These are phyloP conservation scores for Leucophenga varia DNA, from an alignment of 1,140 invertebrate species.

Conservation along the genomic window DNA sequence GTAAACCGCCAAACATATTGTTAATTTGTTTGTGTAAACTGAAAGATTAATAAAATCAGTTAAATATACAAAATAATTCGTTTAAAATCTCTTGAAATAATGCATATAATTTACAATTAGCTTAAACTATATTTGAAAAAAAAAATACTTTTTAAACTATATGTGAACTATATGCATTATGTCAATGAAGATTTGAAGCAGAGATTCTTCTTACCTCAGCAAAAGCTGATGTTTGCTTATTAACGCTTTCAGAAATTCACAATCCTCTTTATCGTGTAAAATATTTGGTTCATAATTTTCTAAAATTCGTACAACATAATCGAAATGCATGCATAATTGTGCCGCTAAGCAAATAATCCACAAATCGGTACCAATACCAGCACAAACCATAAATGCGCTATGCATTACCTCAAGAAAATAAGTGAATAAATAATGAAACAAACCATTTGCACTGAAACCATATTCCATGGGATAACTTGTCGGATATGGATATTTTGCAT, in stretches of 20 bases:
- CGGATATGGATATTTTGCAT: slow-evolving; percentile 10
- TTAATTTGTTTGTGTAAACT: slow-evolving; percentile 28
- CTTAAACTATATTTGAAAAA: too few relatives aligned
- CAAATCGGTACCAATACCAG: slow-evolving; percentile 23
- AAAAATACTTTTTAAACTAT: neutral
- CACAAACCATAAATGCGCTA: slow-evolving; percentile 20
- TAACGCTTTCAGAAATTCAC: slow-evolving; percentile 11
- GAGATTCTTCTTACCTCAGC: slow-evolving; percentile 14
- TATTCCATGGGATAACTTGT: slow-evolving; percentile 18
- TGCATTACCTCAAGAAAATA: slow-evolving; percentile 13
- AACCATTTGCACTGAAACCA: neutral
- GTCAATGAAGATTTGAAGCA: too few relatives aligned
- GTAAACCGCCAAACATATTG: slow-evolving; percentile 21
- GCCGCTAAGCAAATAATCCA: slow-evolving; percentile 30
- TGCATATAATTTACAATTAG: too few relatives aligned
- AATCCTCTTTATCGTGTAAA: slow-evolving; percentile 4
- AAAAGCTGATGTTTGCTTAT: slow-evolving; percentile 22
- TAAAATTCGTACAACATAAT: slow-evolving; percentile 13
- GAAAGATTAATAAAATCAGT: neutral
- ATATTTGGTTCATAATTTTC: slow-evolving; percentile 6
- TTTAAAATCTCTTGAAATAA: neutral
- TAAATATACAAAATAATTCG: neutral
- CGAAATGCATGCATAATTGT: slow-evolving; percentile 31
- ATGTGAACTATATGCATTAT: neutral
- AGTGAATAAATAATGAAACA: neutral